phyloP scores from a whole-genome alignment of 2,888 invertebrate species.

The Pachycephus smyrnensis region DNA sequence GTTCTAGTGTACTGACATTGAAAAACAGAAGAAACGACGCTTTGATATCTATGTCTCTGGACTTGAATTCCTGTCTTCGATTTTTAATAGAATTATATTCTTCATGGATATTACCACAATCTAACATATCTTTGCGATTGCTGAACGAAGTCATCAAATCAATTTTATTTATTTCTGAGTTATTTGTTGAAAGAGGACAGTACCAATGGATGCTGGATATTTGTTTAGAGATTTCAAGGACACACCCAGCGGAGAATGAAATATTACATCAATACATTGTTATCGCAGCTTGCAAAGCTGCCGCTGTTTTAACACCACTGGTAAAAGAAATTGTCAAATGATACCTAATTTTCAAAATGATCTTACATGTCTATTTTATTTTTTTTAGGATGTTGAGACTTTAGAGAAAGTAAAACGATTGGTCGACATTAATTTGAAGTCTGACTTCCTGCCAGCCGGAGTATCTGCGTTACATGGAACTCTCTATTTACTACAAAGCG shows the following conservation, averaged over 20 bases:
- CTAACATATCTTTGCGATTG: slow-evolving; percentile 68
- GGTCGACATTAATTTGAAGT: slow-evolving; percentile 73
- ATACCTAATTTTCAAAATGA: slow-evolving; percentile 3
- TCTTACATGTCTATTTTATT: slow-evolving; percentile 12
- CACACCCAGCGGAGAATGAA: slow-evolving; percentile 81
- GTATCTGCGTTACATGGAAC: slow-evolving; percentile 76
- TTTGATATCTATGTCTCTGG: slow-evolving; percentile 69
- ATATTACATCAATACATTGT: slow-evolving; percentile 79
- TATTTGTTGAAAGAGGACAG: slow-evolving; percentile 81
- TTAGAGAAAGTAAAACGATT: slow-evolving; percentile 74
- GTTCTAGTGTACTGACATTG: slow-evolving; percentile 49
- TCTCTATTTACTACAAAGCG: slow-evolving; percentile 76
- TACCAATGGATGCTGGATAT: slow-evolving; percentile 84
- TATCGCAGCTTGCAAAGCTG: slow-evolving; percentile 77
- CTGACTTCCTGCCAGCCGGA: slow-evolving; percentile 73
- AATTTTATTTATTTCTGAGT: slow-evolving; percentile 80
- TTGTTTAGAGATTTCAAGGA: slow-evolving; percentile 75
- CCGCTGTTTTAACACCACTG: slow-evolving; percentile 73
- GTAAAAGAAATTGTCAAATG: slow-evolving; percentile 56
- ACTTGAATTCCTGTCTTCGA: slow-evolving; percentile 92
- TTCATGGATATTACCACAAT: slow-evolving; percentile 76
- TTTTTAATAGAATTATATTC: slow-evolving; percentile 91
- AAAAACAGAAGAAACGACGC: slow-evolving; percentile 66
- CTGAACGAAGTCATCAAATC: slow-evolving; percentile 74
- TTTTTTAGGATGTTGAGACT: slow-evolving; percentile 69